Conservation (phyloP, 2,113 vertebrate species). For the Hirundichthys speculiger region DNA sequence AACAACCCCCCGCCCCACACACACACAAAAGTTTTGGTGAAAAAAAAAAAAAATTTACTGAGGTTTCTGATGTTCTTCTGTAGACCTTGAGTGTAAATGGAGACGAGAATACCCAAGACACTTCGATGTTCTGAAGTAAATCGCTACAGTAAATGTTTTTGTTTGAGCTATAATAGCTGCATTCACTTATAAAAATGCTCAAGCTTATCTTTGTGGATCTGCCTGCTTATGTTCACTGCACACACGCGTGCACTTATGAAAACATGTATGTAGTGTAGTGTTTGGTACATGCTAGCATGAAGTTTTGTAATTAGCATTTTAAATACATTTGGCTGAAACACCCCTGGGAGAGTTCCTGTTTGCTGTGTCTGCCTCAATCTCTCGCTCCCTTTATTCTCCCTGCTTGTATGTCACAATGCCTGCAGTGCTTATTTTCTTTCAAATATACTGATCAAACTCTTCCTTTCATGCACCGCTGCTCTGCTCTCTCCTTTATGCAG, state of each 20-base stretch:
- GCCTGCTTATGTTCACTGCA: too few species aligned
- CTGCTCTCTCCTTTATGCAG: constrained; percentile 49
- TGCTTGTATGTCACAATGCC: constrained; percentile 45
- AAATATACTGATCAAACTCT: constrained; percentile 62
- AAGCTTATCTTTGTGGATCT: too few species aligned
- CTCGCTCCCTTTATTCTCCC: constrained; percentile 65
- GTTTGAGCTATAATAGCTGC: constrained; percentile 67
- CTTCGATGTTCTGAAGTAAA: constrained; percentile 65
- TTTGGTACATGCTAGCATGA: constrained; percentile 78
- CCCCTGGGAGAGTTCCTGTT: constrained; percentile 75
- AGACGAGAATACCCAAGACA: constrained; percentile 54
- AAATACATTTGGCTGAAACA: constrained; percentile 80
- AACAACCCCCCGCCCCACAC: constrained; percentile 7
- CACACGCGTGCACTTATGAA: neutral
- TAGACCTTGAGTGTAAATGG: constrained; percentile 26
- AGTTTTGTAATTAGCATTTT: constrained; percentile 84
- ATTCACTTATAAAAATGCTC: constrained; percentile 41
- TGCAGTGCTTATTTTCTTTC: constrained; percentile 52
- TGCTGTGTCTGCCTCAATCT: constrained; percentile 69
- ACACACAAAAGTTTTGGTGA: neutral
- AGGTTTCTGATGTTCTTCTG: constrained; percentile 5
- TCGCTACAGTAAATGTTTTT: constrained; percentile 66
- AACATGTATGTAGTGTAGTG: constrained; percentile 43
- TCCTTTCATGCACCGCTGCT: constrained; percentile 47
- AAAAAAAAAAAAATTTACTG: constrained; percentile 1